Evolutionary conservation across 1,140 invertebrate species (phyloP), one percentile per base, ranked within the genome.

Genomic region (Euwallacea similis): DNA sequence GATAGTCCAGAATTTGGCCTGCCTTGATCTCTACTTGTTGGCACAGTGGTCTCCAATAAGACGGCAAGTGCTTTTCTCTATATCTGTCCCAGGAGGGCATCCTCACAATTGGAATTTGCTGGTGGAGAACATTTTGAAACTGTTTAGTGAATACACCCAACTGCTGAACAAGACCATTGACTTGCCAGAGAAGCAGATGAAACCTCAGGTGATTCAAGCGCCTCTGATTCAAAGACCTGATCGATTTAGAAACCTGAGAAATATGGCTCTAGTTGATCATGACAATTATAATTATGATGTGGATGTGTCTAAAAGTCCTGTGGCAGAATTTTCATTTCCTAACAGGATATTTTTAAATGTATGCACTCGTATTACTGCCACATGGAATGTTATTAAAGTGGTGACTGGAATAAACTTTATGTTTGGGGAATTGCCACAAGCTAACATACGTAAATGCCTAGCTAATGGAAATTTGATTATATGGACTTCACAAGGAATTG

Each of bases 31-130:
- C 4, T 84, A 86, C 63, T 85, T 85, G 11, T 74, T 92, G 50
- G 83, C 89, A 7, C 83, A 86, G 74, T 88, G 84, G 65, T 87
- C 88, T 56, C 76, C 79, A 55, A 2, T 58, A 2, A 84, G 90
- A 71, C 85, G 91, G 70, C 70, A 79, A 47, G 77, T 86, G 62
- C 82, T 93, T 16, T 94, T 91, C 76, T 86, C 86, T 10, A 79
- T 94, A 0, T 93, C 91, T 62, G 87, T 89, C 77, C 91, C 91
- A 58, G 89, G 91, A 33, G 89, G 89, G 59, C 91, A 92, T 81
- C 90, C 92, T 2, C 88, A 90, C 71, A 92, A 90, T 73, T 94
- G 92, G 92, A 92, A 90, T 74, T 84, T 84, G 65, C 78, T 93
- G 6, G 82, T 89, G 9, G 84, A 87, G 73, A 86, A 85, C 74